phyloP scores from a whole-genome alignment of 2,888 invertebrate genomes.

The Lordiphosa fenestrarum region DNA sequence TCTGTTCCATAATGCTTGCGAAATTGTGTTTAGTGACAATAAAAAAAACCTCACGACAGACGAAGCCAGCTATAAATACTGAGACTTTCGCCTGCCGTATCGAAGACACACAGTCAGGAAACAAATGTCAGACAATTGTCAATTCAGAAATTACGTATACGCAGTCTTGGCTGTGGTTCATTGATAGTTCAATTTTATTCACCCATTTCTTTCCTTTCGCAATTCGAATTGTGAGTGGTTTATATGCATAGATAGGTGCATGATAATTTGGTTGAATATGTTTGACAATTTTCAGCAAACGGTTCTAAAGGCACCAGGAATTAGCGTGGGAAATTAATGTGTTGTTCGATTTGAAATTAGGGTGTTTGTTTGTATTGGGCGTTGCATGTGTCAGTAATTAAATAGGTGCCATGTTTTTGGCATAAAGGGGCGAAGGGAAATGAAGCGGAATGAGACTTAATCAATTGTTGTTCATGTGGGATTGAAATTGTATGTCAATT shows the following conservation, averaged over 20 bases:
- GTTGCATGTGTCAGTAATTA: no score
- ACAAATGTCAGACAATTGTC: conserved; percentile 50
- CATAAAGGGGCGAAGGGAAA: no score
- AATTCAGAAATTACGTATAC: conserved; percentile 60
- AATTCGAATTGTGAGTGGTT: not conserved
- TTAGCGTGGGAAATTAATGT: no score
- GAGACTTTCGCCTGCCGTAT: no score
- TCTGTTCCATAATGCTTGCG: no score
- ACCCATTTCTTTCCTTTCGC: not conserved
- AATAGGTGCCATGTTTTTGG: no score
- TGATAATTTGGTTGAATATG: not conserved
- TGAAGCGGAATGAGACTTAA: no score
- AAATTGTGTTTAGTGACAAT: not conserved
- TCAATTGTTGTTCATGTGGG: no score
- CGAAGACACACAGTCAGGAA: conserved; percentile 35
- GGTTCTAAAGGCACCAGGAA: no score
- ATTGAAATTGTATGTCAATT: no score
- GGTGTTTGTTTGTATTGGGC: no score
- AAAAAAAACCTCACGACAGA: not conserved
- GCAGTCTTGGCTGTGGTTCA: conserved; percentile 35
- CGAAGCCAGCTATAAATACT: conserved; percentile 3
- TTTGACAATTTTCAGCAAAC: not conserved
- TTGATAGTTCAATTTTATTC: conserved; percentile 17
- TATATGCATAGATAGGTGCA: not conserved
- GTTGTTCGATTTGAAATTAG: no score